These are phyloP conservation scores for Pterophyllum scalare DNA, from an alignment of 2,113 vertebrate genomes.

Conservation along the genomic window DNA sequence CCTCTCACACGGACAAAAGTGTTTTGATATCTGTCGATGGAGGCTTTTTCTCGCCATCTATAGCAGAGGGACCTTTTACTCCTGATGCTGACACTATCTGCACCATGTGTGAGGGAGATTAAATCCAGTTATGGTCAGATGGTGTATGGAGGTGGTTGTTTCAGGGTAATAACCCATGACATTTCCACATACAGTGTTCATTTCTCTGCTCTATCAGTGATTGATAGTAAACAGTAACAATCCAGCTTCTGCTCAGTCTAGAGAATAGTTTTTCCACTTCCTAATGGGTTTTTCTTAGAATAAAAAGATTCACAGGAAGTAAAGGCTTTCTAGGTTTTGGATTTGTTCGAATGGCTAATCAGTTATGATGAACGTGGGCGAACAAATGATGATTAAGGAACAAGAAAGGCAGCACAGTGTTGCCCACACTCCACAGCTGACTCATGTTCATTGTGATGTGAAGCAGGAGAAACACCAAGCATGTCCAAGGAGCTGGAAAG, in stretches of 20 bases:
- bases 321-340: background rate
- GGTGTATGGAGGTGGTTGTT: background rate
- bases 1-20: background rate
- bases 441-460: background rate
- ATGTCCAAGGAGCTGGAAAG: background rate
- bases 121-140: conserved; percentile 19
- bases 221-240: background rate
- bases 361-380: background rate
- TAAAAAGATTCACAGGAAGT: background rate
- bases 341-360: background rate
- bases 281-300: background rate
- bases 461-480: background rate
- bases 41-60: conserved; percentile 3
- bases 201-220: background rate
- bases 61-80: conserved; percentile 18
- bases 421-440: background rate
- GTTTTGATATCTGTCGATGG: background rate
- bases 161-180: conserved; percentile 8
- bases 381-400: conserved; percentile 21
- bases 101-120: background rate
- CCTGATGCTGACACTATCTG: background rate
- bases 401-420: background rate
- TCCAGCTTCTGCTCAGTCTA: background rate
- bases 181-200: background rate
- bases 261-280: background rate